These are phyloP conservation scores for Brachionus rubens DNA, from an alignment of 1,140 invertebrate genomes.

Conservation along the genomic window DNA sequence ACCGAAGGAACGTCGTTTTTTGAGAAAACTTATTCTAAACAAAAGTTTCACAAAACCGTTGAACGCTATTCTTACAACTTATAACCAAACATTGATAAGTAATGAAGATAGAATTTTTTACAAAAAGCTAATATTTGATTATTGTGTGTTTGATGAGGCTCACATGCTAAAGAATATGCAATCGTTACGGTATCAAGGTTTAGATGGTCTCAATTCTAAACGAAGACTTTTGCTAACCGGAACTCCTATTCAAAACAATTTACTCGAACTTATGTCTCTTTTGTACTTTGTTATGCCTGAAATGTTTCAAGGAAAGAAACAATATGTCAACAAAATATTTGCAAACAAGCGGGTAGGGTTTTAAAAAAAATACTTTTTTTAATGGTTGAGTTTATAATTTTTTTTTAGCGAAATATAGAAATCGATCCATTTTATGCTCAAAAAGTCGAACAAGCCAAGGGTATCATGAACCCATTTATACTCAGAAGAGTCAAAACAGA, in stretches of 20 bases:
- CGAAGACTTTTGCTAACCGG: constrained; percentile 80
- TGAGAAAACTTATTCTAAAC: constrained; percentile 73
- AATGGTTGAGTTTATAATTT: background rate
- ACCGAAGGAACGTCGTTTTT: constrained; percentile 74
- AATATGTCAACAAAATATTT: constrained; percentile 41
- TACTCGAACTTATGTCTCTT: constrained; percentile 89
- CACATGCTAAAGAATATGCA: constrained; percentile 97
- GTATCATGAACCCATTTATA: constrained; percentile 92
- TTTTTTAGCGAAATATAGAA: no score
- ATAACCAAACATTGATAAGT: constrained; percentile 74
- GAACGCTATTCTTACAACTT: constrained; percentile 60
- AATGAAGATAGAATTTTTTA: constrained; percentile 86
- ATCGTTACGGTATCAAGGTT: constrained; percentile 79
- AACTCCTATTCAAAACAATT: constrained; percentile 90
- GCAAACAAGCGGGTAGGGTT: background rate
- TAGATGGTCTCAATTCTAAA: constrained; percentile 79
- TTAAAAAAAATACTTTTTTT: background rate
- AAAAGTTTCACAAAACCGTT: constrained; percentile 64
- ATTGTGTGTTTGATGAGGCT: constrained; percentile 92
- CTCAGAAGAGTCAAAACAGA: constrained; percentile 77
- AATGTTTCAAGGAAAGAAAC: constrained; percentile 66
- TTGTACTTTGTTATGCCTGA: constrained; percentile 92
- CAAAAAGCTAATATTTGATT: constrained; percentile 79
- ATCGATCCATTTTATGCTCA: constrained; percentile 73
- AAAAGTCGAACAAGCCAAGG: constrained; percentile 85